These are phyloP conservation scores for Mimachlamys varia DNA, from an alignment of 2,888 invertebrate genomes.

Conservation along the genomic window DNA sequence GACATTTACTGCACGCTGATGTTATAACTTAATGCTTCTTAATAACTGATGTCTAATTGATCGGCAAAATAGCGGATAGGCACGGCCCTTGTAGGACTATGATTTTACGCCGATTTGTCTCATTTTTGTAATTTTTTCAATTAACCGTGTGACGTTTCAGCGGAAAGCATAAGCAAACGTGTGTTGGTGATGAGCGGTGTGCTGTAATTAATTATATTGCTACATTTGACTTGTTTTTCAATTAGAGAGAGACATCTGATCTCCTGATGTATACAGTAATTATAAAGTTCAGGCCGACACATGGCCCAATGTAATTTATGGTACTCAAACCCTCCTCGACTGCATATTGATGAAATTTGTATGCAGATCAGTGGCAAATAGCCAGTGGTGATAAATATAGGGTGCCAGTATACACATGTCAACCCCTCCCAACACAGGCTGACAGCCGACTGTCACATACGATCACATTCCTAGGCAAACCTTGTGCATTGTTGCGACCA, in stretches of 20 bases:
- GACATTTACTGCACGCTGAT: too few species aligned
- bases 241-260: slow-evolving; percentile 8
- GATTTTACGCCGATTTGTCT: neutral
- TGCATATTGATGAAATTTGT: slow-evolving; percentile 36
- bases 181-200: neutral
- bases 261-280: slow-evolving; percentile 22
- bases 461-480: neutral
- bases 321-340: neutral
- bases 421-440: neutral
- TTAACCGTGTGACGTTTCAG: neutral
- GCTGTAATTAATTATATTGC: slow-evolving; percentile 24
- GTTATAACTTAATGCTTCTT: too few species aligned
- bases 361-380: slow-evolving; percentile 20
- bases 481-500: neutral
- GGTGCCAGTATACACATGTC: neutral
- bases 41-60: neutral
- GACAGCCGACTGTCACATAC: neutral
- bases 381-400: neutral
- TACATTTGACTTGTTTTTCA: slow-evolving; percentile 33
- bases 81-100: neutral
- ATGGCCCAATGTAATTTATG: neutral
- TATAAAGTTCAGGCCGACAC: slow-evolving; percentile 12
- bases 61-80: neutral
- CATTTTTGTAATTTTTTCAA: neutral
- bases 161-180: slow-evolving; percentile 6